phyloP scores from a whole-genome alignment of 2,797 vertebrate species.

The Sebastes cheni region DNA sequence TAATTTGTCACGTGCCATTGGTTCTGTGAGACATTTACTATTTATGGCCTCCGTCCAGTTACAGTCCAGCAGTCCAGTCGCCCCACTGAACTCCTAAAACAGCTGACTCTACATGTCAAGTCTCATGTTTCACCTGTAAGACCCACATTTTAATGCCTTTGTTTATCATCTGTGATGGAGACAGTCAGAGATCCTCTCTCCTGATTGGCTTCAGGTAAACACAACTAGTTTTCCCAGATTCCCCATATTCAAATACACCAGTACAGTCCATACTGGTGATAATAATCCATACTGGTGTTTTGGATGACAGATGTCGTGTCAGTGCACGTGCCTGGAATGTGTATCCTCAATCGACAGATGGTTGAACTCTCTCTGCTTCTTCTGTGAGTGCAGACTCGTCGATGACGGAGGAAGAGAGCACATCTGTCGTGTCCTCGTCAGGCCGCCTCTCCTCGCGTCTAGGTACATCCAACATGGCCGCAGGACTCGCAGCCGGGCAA shows the following conservation, averaged over 20 bases:
- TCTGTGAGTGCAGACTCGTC: neutral
- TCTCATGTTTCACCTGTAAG: neutral
- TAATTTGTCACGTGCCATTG: neutral
- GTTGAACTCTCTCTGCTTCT: conserved; percentile 12
- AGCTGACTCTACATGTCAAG: neutral
- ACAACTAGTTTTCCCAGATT: neutral
- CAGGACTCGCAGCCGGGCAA: conserved; percentile 41
- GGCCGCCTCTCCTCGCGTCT: neutral
- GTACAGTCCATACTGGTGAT: neutral
- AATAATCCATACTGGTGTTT: neutral
- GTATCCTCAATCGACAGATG: conserved; percentile 25
- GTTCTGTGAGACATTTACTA: neutral
- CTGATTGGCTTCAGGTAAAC: neutral
- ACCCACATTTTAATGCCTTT: neutral
- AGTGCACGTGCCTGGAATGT: conserved; percentile 29
- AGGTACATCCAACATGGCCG: conserved; percentile 34
- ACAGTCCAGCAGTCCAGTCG: neutral
- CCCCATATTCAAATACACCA: neutral
- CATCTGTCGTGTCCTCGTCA: conserved; percentile 25
- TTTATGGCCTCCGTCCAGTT: neutral
- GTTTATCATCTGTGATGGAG: neutral
- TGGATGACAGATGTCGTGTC: conserved; percentile 15
- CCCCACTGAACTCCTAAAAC: neutral
- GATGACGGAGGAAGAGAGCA: neutral
- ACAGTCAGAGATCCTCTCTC: neutral